Percentiles rank a stretch among this genome's conserved stretches.
Evolutionary conservation across 2,113 vertebrate species (phyloP).

Genomic region (Hypanus sabinus): DNA sequence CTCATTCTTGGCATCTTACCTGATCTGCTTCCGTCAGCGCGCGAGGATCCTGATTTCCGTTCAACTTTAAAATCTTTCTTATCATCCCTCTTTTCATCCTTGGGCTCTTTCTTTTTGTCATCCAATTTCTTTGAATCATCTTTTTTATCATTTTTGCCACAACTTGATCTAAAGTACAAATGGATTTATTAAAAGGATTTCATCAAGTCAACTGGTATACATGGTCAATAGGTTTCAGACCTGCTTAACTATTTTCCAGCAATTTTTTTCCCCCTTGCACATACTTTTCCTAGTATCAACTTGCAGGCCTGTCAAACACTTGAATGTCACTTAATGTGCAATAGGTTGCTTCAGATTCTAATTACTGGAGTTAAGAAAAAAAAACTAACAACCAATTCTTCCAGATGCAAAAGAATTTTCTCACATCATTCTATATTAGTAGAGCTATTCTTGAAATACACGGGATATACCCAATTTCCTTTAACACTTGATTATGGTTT

Average conservation of each 20-base stretch:
- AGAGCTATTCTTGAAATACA: background rate
- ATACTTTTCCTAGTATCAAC: background rate
- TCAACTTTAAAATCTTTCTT: slow-evolving; percentile 47
- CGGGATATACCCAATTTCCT: background rate
- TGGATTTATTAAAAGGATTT: background rate
- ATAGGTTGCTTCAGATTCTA: background rate
- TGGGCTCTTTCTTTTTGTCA: slow-evolving; percentile 55
- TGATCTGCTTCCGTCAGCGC: slow-evolving; percentile 56
- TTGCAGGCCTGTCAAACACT: background rate
- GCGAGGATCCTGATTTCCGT: slow-evolving; percentile 47
- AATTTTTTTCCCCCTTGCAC: background rate
- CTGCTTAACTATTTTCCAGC: background rate
- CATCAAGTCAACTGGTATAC: background rate
- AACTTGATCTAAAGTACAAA: slow-evolving; percentile 42
- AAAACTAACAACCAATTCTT: background rate
- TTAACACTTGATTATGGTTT: background rate
- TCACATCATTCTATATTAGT: too few species aligned
- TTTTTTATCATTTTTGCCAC: slow-evolving; percentile 70
- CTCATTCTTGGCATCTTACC: slow-evolving; percentile 47
- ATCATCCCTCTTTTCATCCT: slow-evolving; percentile 69
- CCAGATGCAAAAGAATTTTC: background rate
- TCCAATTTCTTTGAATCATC: slow-evolving; percentile 58
- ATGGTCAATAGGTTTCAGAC: background rate
- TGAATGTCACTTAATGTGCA: too few species aligned
- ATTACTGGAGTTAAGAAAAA: background rate